These are phyloP conservation scores for Pegoplata infirma DNA, from an alignment of 2,888 invertebrate genomes.

Conservation along the genomic window DNA sequence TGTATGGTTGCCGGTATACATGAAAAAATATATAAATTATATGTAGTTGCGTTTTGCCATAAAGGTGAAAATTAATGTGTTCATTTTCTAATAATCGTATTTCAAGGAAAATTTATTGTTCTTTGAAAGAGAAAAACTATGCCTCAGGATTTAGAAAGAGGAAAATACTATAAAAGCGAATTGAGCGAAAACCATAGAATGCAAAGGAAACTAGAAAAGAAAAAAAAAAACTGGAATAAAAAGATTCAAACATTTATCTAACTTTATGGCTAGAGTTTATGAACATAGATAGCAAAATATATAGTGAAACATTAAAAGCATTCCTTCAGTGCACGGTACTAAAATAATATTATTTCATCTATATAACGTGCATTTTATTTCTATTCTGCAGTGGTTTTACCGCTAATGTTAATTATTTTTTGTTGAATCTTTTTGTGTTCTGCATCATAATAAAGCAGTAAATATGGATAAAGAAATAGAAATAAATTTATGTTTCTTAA, in stretches of 20 bases:
- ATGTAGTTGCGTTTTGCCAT: constrained; percentile 48
- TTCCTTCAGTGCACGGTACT: constrained; percentile 10
- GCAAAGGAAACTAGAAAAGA: constrained; percentile 19
- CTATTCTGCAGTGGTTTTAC: constrained; percentile 49
- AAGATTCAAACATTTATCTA: constrained; percentile 13
- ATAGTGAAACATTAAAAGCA: constrained; percentile 35
- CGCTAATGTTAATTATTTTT: constrained; percentile 26
- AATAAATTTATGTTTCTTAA: no score
- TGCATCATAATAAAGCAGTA: neutral
- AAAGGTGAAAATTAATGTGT: constrained; percentile 58
- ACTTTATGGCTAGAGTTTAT: constrained; percentile 51
- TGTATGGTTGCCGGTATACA: no score
- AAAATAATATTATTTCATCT: constrained; percentile 16
- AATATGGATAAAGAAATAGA: neutral
- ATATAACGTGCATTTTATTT: constrained; percentile 48
- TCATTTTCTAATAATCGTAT: constrained; percentile 58
- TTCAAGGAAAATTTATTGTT: constrained; percentile 52
- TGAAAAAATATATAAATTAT: constrained; percentile 43
- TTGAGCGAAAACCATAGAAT: neutral
- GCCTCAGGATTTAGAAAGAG: constrained; percentile 23
- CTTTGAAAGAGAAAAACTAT: constrained; percentile 19
- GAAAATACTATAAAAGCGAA: constrained; percentile 3
- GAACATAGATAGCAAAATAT: constrained; percentile 39
- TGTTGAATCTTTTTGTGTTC: neutral
- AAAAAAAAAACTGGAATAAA: neutral